Evolutionary conservation across 2,797 vertebrate species (phyloP), one percentile per base, ranked within the genome.

Genomic region (Bovichtus diacanthus): DNA sequence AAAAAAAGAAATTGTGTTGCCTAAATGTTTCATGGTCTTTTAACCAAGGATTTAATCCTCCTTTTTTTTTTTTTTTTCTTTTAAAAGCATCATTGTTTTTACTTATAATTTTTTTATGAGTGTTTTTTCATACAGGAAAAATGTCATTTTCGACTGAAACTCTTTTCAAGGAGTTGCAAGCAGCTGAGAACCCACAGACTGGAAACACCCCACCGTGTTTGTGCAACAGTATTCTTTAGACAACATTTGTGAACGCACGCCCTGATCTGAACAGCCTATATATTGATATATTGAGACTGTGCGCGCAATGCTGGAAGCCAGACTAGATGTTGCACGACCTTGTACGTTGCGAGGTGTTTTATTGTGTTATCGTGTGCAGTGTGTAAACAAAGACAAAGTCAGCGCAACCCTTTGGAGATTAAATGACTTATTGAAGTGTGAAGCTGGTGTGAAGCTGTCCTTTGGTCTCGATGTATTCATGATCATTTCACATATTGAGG

Each of bases 261-360:
- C 60, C 47, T 1, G 60, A 76, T 76, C 51, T 38, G 43, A 83
- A 64, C 76, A 61, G 77, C 85, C 67, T 64, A 53, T 39, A 46
- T 74, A 62, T 66, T 15, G 34, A 71, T 53, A 39, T 69, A 50
- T 56, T 16, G 31, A 70, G 86, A 83, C 70, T 53, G 67, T 72
- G 84, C 8, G 80, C 41, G 29, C 78, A 70, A 25, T 23, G 73
- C 85, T 60, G 83, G 81, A 65, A 84, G 77, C 84, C 83, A 62
- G 86, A 83, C 73, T 93, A 64, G 79, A 88, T 93, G 93, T 93
- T 90, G 88, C 88, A 90, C 89, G 87, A 88, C 85, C 66, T 70
- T 87, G 90, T 90, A 75, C 44, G 66, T 88, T 82, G 86, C 84
- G 69, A 92, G 87, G 88, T 92, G 89, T 92, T 86, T 87, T 87